Conservation (phyloP, 1,140 invertebrate genomes). For the Drosophila funebris region DNA sequence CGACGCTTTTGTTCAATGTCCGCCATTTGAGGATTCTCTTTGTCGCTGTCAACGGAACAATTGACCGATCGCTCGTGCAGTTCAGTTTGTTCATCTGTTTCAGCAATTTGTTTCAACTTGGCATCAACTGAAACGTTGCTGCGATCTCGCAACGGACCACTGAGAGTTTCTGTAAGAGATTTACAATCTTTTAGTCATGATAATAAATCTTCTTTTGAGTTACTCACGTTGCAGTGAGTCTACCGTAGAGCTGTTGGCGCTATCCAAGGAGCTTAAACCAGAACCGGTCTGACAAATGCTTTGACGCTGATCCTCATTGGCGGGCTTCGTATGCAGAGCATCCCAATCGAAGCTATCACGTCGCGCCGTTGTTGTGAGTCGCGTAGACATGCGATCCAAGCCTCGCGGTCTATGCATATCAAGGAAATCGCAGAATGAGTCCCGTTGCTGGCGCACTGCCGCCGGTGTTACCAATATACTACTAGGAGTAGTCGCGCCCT, state of each 20-base stretch:
- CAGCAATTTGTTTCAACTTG: conserved; percentile 68
- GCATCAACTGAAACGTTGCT: conserved; percentile 60
- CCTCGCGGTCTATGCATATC: conserved; percentile 55
- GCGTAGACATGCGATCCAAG: conserved; percentile 68
- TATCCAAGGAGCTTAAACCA: conserved; percentile 29
- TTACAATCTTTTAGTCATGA: neutral
- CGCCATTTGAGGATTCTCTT: conserved; percentile 59
- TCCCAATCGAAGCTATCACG: conserved; percentile 82
- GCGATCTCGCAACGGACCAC: conserved; percentile 66
- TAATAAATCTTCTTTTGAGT: neutral
- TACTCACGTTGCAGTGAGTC: conserved; percentile 61
- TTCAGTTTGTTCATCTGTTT: conserved; percentile 57
- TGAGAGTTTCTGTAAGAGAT: conserved; percentile 47
- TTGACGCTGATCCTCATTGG: conserved; percentile 36
- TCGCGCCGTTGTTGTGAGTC: conserved; percentile 37
- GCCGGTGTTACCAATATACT: conserved; percentile 23
- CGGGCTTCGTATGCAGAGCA: conserved; percentile 38
- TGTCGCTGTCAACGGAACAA: conserved; percentile 52
- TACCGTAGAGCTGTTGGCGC: conserved; percentile 27
- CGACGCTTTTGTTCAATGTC: conserved; percentile 44
- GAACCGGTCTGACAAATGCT: conserved; percentile 32
- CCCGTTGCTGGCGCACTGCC: conserved; percentile 41
- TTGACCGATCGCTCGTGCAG: conserved; percentile 35
- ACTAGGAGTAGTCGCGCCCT: conserved; percentile 5
- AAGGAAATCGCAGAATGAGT: conserved; percentile 80